Conservation (phyloP, 2,888 invertebrate genomes). For the Lochmaea capreae region DNA sequence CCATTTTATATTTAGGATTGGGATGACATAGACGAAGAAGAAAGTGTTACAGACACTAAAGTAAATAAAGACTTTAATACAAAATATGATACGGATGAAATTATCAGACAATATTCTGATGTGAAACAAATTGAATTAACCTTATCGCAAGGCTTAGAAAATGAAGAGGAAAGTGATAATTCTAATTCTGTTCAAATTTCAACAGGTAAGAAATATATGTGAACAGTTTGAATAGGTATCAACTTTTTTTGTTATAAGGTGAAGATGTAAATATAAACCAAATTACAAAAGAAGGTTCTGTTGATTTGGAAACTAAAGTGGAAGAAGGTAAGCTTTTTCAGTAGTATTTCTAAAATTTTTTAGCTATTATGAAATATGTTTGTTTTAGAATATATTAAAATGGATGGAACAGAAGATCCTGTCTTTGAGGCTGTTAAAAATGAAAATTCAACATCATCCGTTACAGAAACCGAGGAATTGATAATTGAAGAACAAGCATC, state of each 20-base stretch:
- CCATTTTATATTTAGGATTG: constrained; percentile 45
- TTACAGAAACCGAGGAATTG: constrained; percentile 20
- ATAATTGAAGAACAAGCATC: constrained; percentile 34
- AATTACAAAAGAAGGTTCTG: constrained; percentile 1
- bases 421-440: constrained; percentile 23
- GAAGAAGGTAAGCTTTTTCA: not conserved
- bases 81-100: constrained; percentile 22
- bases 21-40: constrained; percentile 52
- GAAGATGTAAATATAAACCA: constrained; percentile 1
- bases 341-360: not conserved
- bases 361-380: no score
- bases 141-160: constrained; percentile 23
- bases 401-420: not conserved
- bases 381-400: constrained; percentile 12
- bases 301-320: not conserved
- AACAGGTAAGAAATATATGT: constrained; percentile 14
- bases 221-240: not conserved
- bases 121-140: constrained; percentile 32
- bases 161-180: constrained; percentile 5
- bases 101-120: constrained; percentile 27
- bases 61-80: constrained; percentile 23
- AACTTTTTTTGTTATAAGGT: not conserved
- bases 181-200: not conserved
- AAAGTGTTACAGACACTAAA: constrained; percentile 6
- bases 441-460: constrained; percentile 14